A percentile compares a stretch with the other conserved stretches of the same genome.
These are phyloP conservation scores for Plestiodon gilberti DNA, from an alignment of 2,113 vertebrate species.

Conservation along the genomic window DNA sequence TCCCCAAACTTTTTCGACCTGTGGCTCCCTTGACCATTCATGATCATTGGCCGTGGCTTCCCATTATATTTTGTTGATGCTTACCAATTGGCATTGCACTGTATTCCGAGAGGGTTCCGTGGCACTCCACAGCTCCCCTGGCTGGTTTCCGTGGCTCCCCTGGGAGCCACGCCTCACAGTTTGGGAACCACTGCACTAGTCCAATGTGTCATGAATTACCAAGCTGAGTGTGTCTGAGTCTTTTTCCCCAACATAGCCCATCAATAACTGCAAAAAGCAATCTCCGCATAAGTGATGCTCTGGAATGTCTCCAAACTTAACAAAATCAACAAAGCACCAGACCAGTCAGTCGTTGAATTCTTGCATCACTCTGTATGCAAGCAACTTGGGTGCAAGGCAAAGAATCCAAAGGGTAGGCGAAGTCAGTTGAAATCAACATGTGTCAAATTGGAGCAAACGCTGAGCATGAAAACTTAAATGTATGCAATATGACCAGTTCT, in stretches of 20 bases:
- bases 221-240: not conserved
- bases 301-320: constrained; percentile 3
- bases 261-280: not conserved
- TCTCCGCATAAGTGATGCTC: not conserved
- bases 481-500: constrained; percentile 4
- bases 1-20: no score
- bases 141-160: no score
- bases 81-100: no score
- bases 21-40: no score
- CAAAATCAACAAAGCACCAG: not conserved
- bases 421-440: not conserved
- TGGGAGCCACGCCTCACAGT: no score
- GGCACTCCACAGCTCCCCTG: no score
- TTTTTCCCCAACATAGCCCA: not conserved
- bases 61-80: no score
- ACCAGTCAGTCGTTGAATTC: not conserved
- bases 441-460: not conserved
- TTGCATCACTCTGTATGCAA: not conserved
- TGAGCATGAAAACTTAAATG: constrained; percentile 12
- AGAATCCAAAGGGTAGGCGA: not conserved
- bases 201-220: not conserved
- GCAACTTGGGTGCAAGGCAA: not conserved
- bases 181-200: no score
- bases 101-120: no score
- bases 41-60: no score